Conservation (phyloP, 2,888 invertebrate genomes). For the Tanytarsus gracilentus region DNA sequence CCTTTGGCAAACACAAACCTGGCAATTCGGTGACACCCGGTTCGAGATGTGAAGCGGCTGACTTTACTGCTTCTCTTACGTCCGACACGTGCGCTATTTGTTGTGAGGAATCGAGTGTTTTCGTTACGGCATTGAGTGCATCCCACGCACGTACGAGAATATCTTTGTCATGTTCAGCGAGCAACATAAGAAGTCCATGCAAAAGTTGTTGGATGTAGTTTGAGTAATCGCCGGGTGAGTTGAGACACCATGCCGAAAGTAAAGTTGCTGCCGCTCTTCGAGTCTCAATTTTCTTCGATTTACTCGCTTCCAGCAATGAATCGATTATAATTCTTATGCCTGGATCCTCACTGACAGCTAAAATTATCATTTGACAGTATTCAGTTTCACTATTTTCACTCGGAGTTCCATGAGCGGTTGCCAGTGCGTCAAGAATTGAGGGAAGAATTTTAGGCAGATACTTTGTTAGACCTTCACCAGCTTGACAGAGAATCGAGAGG, state of each 20-base stretch:
- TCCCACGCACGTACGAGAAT: conserved; percentile 84
- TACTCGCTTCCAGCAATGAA: conserved; percentile 68
- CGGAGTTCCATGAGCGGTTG: conserved; percentile 56
- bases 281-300: conserved; percentile 52
- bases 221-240: conserved; percentile 77
- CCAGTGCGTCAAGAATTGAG: conserved; percentile 71
- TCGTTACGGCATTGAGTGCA: conserved; percentile 79
- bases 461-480: conserved; percentile 83
- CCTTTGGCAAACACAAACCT: conserved; percentile 90
- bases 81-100: conserved; percentile 81
- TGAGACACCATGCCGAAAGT: conserved; percentile 80
- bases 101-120: conserved; percentile 74
- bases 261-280: conserved; percentile 78
- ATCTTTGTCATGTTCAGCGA: conserved; percentile 71
- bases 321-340: conserved; percentile 84
- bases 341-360: conserved; percentile 80
- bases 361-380: conserved; percentile 85
- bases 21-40: conserved; percentile 70
- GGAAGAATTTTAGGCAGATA: conserved; percentile 88
- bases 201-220: conserved; percentile 82
- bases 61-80: conserved; percentile 75
- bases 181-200: conserved; percentile 74
- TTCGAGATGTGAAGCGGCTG: not conserved
- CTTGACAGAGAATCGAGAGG: conserved; percentile 86
- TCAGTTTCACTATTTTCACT: conserved; percentile 67